These are phyloP conservation scores for Colletes latitarsis DNA, from an alignment of 1,140 invertebrate species.

Conservation along the genomic window DNA sequence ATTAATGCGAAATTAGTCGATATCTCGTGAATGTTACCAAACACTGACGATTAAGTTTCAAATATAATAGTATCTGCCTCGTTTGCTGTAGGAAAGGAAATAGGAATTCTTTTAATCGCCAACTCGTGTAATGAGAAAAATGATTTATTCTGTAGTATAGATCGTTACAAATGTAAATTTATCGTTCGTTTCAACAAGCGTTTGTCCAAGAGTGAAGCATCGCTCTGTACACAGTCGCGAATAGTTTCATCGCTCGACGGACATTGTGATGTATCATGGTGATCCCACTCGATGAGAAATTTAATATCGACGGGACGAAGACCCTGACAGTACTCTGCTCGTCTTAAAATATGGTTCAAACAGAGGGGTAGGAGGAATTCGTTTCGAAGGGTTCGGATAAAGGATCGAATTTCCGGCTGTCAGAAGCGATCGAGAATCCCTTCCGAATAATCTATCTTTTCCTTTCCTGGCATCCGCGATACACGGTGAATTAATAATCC, in stretches of 20 bases:
- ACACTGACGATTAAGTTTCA: too few species aligned
- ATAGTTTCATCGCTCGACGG: neutral
- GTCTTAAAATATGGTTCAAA: slow-evolving; percentile 37
- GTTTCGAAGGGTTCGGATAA: slow-evolving; percentile 17
- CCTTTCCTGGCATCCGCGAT: neutral
- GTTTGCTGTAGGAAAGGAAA: too few species aligned
- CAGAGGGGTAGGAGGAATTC: slow-evolving; percentile 16
- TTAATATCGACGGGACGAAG: slow-evolving; percentile 35
- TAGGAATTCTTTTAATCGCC: too few species aligned
- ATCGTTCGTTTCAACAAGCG: too few species aligned
- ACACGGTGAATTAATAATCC: slow-evolving; percentile 22
- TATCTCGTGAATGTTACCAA: too few species aligned
- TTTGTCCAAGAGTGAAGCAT: too few species aligned
- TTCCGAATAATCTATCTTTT: slow-evolving; percentile 5
- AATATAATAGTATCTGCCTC: too few species aligned
- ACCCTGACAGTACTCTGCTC: slow-evolving; percentile 13
- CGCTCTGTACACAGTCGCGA: neutral
- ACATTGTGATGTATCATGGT: neutral
- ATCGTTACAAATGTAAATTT: too few species aligned
- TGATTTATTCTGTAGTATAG: too few species aligned
- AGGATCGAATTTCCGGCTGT: slow-evolving; percentile 40
- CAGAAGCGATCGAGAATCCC: slow-evolving; percentile 27
- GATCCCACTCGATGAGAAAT: neutral
- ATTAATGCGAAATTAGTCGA: too few species aligned
- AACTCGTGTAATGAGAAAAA: too few species aligned